Conservation (phyloP, 2,113 vertebrate species). For the Tragelaphus buxtoni region DNA sequence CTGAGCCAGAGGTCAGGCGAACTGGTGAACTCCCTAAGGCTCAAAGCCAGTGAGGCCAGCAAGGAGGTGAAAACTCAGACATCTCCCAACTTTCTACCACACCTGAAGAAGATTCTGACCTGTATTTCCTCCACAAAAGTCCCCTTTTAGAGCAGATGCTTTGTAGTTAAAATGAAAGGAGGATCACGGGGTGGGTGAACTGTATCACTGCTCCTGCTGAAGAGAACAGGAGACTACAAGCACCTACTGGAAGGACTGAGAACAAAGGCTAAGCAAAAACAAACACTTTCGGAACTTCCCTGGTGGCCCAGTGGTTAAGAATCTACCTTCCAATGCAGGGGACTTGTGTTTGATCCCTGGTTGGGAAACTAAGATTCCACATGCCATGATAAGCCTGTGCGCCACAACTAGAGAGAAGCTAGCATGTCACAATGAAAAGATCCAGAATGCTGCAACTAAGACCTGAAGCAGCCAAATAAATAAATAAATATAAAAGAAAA, state of each 20-base stretch:
- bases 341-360: not conserved
- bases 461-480: not conserved
- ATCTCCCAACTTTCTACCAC: not conserved
- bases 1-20: not conserved
- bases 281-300: not conserved
- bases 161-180: not conserved
- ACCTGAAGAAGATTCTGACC: not conserved
- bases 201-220: not conserved
- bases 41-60: not conserved
- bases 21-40: not conserved
- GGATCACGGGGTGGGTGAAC: fast-evolving
- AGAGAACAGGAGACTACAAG: not conserved
- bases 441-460: not conserved
- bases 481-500: not conserved
- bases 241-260: not conserved
- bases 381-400: not conserved
- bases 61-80: not conserved
- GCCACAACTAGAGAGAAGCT: not conserved
- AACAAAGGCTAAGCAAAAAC: not conserved
- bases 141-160: not conserved
- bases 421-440: not conserved
- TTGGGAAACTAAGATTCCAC: not conserved
- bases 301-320: not conserved
- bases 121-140: not conserved
- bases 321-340: not conserved